A percentile compares a stretch with the other conserved stretches of the same genome.
These are phyloP conservation scores for Austrofundulus limnaeus DNA, from an alignment of 2,113 vertebrate species.

Conservation along the genomic window DNA sequence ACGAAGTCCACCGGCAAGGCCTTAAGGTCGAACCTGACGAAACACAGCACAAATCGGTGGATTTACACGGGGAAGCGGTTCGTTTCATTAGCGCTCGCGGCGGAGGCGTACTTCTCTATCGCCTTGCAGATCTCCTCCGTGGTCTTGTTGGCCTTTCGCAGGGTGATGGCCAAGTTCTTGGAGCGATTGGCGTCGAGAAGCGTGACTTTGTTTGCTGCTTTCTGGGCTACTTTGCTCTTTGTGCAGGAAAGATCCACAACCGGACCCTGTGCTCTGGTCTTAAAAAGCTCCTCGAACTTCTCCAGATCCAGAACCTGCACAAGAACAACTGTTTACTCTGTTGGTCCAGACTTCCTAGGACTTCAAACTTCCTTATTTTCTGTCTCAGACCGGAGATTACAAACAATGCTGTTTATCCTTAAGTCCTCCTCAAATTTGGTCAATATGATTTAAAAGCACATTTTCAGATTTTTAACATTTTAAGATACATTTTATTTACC, in stretches of 20 bases:
- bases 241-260: slow-evolving; percentile 86
- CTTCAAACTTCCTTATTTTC: background rate
- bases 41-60: background rate
- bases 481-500: no score
- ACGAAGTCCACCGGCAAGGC: slow-evolving; percentile 92
- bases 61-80: no score
- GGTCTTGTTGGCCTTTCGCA: slow-evolving; percentile 89
- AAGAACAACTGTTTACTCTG: background rate
- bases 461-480: no score
- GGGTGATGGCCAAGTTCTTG: slow-evolving; percentile 96
- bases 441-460: no score
- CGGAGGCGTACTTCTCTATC: slow-evolving; percentile 85
- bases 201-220: slow-evolving; percentile 86
- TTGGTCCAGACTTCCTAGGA: background rate
- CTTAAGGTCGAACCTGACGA: slow-evolving; percentile 88
- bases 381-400: background rate
- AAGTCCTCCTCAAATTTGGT: no score
- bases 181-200: slow-evolving; percentile 93
- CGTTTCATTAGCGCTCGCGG: background rate
- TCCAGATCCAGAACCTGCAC: slow-evolving; percentile 91
- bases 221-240: slow-evolving; percentile 90
- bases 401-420: no score
- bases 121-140: slow-evolving; percentile 95
- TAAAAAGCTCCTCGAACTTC: slow-evolving; percentile 96
- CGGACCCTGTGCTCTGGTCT: slow-evolving; percentile 94